Percentiles rank a stretch among this genome's conserved stretches.
Evolutionary conservation across 2,888 invertebrate genomes (phyloP).

Genomic region (Ichneumoninae sp.): DNA sequence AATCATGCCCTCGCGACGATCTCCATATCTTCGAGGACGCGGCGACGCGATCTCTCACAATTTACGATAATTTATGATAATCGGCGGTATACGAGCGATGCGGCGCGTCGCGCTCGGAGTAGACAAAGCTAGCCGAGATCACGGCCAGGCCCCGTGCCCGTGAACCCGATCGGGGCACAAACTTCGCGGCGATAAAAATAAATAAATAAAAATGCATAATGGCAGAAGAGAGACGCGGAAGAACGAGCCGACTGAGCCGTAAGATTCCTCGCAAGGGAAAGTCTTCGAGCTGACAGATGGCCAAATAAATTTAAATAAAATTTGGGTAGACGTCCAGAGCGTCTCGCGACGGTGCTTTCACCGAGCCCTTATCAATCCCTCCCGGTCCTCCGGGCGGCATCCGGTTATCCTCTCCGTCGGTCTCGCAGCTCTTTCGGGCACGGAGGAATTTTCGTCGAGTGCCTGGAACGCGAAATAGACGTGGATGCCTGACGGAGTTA

Average conservation of each 20-base stretch:
- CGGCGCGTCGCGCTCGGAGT: constrained; percentile 22
- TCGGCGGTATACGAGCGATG: constrained; percentile 31
- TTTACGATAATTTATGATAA: constrained; percentile 63
- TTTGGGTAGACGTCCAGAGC: constrained; percentile 6
- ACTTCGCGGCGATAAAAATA: too few relatives aligned
- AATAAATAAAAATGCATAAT: not conserved
- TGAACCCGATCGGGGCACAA: constrained; percentile 13
- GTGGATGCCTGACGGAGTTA: constrained; percentile 71
- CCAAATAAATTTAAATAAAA: not conserved
- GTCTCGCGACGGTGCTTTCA: constrained; percentile 36
- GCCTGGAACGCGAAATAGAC: constrained; percentile 60
- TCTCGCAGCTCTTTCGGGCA: constrained; percentile 31
- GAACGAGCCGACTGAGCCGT: not conserved
- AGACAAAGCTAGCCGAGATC: constrained; percentile 39
- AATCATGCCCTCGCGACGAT: constrained; percentile 50
- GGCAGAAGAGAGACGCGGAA: not conserved
- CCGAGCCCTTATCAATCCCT: constrained; percentile 45
- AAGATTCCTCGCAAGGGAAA: not conserved
- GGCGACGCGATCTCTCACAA: constrained; percentile 32
- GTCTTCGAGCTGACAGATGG: constrained; percentile 29
- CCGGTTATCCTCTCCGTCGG: constrained; percentile 25
- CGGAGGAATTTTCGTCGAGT: constrained; percentile 36
- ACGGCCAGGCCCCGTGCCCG: not conserved
- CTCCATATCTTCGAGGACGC: constrained; percentile 45
- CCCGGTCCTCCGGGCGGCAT: constrained; percentile 17